Evolutionary conservation across 2,113 vertebrate species (phyloP), one percentile per base, ranked within the genome.

Genomic region (Mesocricetus auratus): DNA sequence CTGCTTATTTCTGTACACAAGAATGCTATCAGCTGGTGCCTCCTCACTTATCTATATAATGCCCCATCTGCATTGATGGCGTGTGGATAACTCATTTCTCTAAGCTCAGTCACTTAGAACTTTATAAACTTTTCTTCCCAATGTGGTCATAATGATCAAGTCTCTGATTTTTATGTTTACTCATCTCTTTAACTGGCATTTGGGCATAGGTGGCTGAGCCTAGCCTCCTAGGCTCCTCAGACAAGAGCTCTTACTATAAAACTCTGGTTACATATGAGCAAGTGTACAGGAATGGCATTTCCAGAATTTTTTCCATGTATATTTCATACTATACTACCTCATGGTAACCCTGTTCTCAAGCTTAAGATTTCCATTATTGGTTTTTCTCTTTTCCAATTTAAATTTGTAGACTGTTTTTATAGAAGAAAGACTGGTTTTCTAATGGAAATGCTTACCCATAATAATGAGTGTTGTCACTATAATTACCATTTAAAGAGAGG

Each of bases 401-500:
- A 90, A 62, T 85, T 87, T 87, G 87, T 93, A 96, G 93, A 45
- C 24, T 56, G 8, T 79, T 22, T 39, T 97, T 69, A 62, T 69
- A 94, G 68, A 26, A 90, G 77, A 98, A 98, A 94, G 68, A 8
- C 1, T 0, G 85, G 16, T 94, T 98, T 98, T 94, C 16, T 97
- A 95, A 97, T 85, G 33, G 95, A 91, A 97, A 97, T 97, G 90
- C 39, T 96, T 96, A 97, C 78, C 74, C 0, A 0, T 81, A 95
- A 89, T 13, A 92, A 10, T 91, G 95, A 97, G 96, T 19, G 95
- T 31, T 94, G 73, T 22, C 87, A 88, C 81, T 94, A 39, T 97
- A 98, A 98, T 98, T 98, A 96, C 89, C 71, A 19, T 82, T 96
- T 96, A 58, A 97, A 93, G 69, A 97, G 75, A 17, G 85, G 75